Evolutionary conservation across 2,888 invertebrate species (phyloP), one percentile per base, ranked within the genome.

Genomic region (Alloscopus bannaensis): DNA sequence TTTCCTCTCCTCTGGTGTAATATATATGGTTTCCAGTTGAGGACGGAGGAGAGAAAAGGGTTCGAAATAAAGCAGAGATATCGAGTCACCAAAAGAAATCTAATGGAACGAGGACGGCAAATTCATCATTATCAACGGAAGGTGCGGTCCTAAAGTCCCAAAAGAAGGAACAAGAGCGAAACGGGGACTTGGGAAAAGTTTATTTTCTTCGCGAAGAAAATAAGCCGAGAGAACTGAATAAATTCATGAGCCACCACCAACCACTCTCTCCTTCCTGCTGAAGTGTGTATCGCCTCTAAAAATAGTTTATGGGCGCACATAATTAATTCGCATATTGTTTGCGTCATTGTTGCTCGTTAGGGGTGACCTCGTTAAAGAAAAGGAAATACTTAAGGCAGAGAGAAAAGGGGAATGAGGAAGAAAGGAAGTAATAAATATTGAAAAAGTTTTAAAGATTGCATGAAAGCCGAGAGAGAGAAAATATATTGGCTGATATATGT

Each of bases 41-140:
- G 65, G 16, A 29, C 3, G 3, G 50, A 52, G 62, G 31, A 42
- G n/a, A 24, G 28, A 52, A 26, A 11, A 69, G 42, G 45, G 55
- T n/a, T n/a, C n/a, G n/a, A 28, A 55, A 69, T 36, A 69, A 69
- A 57, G 72, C 62, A 64, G 31, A n/a, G 26, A 36, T 60, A 72
- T 26, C 47, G 28, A 72, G 52, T 52, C 52, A 62, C 29, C 20
- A 22, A 50, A 45, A n/a, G 36, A 69, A 69, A 69, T 22, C 18
- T 52, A 20, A 42, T 24, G 62, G 11, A 62, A 42, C 40, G 62
- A 62, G 22, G 13, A 62, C 40, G 6, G 29, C 16, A 65, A 65
- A 73, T 73, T 73, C 73, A 73, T 65, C 73, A 65, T 65, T 65
- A 73, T 65, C 73, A 65, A 24, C 73, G 73, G 65, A 73, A 73